Conservation (phyloP, 2,888 invertebrate species). For the Yponomeuta evonymella region DNA sequence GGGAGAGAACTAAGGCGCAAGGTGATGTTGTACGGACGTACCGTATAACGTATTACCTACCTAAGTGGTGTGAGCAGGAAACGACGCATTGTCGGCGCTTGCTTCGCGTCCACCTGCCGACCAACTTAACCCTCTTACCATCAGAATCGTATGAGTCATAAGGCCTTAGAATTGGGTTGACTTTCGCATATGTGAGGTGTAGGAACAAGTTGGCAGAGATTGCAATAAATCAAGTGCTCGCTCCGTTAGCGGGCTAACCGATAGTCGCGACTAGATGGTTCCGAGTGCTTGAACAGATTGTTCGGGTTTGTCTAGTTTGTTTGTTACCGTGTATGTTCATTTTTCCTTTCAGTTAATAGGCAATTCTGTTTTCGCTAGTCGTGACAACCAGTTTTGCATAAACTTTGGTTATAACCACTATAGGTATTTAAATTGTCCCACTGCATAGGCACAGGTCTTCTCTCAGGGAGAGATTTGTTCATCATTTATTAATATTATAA, state of each 20-base stretch:
- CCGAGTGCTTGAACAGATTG: constrained; percentile 14
- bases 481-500: too few relatives aligned
- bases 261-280: constrained; percentile 13
- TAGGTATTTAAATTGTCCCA: too few relatives aligned
- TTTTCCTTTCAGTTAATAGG: background rate
- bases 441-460: too few relatives aligned
- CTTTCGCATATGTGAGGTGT: background rate
- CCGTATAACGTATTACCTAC: background rate
- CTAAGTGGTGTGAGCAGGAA: constrained; percentile 6
- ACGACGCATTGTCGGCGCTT: constrained; percentile 4
- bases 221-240: constrained; percentile 11
- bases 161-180: background rate
- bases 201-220: background rate
- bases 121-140: background rate
- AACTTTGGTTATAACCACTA: too few relatives aligned
- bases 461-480: too few relatives aligned
- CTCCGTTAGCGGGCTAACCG: constrained; percentile 14
- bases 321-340: background rate
- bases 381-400: too few relatives aligned
- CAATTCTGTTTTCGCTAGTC: too few relatives aligned
- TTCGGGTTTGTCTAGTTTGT: background rate
- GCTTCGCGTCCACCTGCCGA: background rate
- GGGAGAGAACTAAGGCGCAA: background rate
- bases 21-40: background rate
- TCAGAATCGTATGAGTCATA: background rate